Evolutionary conservation across 2,797 vertebrate species (phyloP), one percentile per base, ranked within the genome.

Genomic region (Sylvia borin): DNA sequence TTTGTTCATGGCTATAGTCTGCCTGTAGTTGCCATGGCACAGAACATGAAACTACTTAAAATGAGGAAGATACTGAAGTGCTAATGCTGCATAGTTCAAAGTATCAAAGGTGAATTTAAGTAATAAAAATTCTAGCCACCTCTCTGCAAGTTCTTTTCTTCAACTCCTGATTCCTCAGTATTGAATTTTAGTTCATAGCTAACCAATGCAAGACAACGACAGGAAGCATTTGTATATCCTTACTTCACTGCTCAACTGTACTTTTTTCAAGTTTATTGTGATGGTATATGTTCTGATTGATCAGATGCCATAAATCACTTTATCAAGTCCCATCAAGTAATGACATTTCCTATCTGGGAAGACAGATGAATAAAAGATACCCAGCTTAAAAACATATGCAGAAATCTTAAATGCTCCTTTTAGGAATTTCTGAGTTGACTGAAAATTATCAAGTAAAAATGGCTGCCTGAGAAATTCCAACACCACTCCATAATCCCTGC

Each of bases 61-160:
- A 87, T 84, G 71, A 84, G 42, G 60, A 65, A 93, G 60, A 70
- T 54, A 83, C 43, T 92, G 78, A 91, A 90, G 81, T 88, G 62
- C 40, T 92, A 83, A 74, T 91, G 8, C 72, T 78, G 42, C 29
- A 53, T 26, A 72, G 29, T 70, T 93, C 62, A 85, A 66, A 72
- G 32, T 83, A 94, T 74, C 38, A 74, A 92, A 95, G 68, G 50
- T 89, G 78, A 88, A 74, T 80, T 87, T 97, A 76, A 77, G 38
- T 76, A 42, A 67, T 74, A 93, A 93, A 90, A 65, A 74, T 27
- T 68, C n/a, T 54, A 58, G n/a, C 27, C 80, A 51, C 18, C 15
- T 90, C 84, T 88, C 55, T 91, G n/a, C 12, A 88, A 62, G 36
- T 58, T 75, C 25, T 93, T 53, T 71, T 94, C 55, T 38, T 76